Conservation (phyloP, 2,888 invertebrate genomes). For the Pollenia griseotomentosa region DNA sequence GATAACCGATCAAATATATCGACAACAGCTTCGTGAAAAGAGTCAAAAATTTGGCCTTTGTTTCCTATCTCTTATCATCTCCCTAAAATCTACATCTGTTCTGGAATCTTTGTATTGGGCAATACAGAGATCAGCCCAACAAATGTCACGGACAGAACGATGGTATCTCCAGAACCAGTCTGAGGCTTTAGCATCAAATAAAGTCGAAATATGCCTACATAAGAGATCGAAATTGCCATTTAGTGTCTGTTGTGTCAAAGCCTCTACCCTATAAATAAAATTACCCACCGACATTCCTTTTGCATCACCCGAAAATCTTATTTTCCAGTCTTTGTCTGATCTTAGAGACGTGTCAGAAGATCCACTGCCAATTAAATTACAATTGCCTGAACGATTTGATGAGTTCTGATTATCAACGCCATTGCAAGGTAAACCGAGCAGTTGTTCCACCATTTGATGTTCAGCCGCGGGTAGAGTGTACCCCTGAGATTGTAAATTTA, state of each 20-base stretch:
- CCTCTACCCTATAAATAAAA: conserved; percentile 58
- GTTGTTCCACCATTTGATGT: too few relatives aligned
- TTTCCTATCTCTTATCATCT: conserved; percentile 35
- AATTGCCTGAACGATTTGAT: too few relatives aligned
- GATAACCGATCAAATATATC: conserved; percentile 37
- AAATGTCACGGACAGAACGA: conserved; percentile 23
- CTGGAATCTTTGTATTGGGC: conserved; percentile 32
- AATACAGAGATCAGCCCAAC: conserved; percentile 45
- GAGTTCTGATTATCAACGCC: too few relatives aligned
- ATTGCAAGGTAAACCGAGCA: too few relatives aligned
- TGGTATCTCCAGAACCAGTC: conserved; percentile 64
- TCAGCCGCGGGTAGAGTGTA: too few relatives aligned
- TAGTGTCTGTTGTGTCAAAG: conserved; percentile 38
- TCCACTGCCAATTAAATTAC: too few relatives aligned
- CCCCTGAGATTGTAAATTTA: too few relatives aligned
- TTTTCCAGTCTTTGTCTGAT: conserved; percentile 35
- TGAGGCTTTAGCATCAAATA: conserved; percentile 54
- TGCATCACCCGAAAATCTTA: conserved; percentile 19
- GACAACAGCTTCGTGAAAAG: conserved; percentile 37
- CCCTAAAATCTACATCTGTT: background rate
- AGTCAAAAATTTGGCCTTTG: conserved; percentile 45
- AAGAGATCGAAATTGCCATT: conserved; percentile 37
- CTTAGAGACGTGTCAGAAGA: background rate
- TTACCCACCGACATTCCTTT: conserved; percentile 52
- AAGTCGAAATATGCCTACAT: conserved; percentile 26